These are phyloP conservation scores for Ectropis grisescens DNA, from an alignment of 1,140 invertebrate species.

Conservation along the genomic window DNA sequence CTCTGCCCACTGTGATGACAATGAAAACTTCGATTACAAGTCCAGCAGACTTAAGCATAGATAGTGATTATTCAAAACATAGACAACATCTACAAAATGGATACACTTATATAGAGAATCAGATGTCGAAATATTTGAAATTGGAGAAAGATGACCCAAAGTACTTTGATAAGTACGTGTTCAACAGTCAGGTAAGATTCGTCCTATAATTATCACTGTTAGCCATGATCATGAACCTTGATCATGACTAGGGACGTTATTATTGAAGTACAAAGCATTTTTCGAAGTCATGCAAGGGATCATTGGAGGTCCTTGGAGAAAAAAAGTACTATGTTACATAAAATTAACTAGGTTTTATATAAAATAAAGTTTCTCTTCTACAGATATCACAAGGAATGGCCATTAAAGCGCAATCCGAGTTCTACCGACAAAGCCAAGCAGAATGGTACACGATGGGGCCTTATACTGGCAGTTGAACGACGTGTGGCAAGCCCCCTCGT, in stretches of 20 bases:
- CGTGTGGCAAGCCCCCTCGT: slow-evolving; percentile 97
- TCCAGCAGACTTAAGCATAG: slow-evolving; percentile 72
- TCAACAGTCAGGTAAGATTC: slow-evolving; percentile 78
- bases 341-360: too few relatives aligned
- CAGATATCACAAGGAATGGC: slow-evolving; percentile 91
- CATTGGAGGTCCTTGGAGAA: too few relatives aligned
- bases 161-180: slow-evolving; percentile 74
- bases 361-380: too few relatives aligned
- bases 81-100: slow-evolving; percentile 88
- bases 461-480: slow-evolving; percentile 99
- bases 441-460: slow-evolving; percentile 95
- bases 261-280: too few relatives aligned
- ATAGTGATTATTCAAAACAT: slow-evolving; percentile 72
- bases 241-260: too few relatives aligned
- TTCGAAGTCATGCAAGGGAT: too few relatives aligned
- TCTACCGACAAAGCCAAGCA: slow-evolving; percentile 79
- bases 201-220: neutral
- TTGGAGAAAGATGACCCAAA: slow-evolving; percentile 64
- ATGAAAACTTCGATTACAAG: slow-evolving; percentile 70
- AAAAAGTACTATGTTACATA: neutral
- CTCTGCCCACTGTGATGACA: slow-evolving; percentile 80
- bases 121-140: slow-evolving; percentile 74
- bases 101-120: slow-evolving; percentile 71
- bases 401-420: slow-evolving; percentile 90
- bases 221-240: too few relatives aligned